Base-by-base conservation (phyloP, 2,113 vertebrate genomes). In the Microcebus tavaratra region DNA sequence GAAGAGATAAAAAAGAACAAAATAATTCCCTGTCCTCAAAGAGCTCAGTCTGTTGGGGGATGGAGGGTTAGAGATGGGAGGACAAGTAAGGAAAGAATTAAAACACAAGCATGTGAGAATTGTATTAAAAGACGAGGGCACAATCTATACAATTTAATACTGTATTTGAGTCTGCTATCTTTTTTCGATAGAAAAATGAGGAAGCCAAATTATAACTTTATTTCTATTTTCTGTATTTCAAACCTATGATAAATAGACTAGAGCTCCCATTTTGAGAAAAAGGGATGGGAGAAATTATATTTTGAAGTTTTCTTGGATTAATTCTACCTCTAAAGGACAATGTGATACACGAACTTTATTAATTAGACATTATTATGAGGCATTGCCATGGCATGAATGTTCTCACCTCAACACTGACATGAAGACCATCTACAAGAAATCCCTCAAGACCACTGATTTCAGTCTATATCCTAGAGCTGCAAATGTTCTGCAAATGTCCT, bases 161-260 rank as follows among this genome's bases (percentile, higher is more conserved):
- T 34, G 53, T 39, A 23, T 94, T 79, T 75, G 36, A 39, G 48
- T 78, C 36, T 67, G 72, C 23, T 68, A 17, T 42, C 7, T 87
- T 75, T 86, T 68, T 68, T 42, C 8, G 91, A n/a, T 57, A 61
- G 39, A 45, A 86, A 94, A 78, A 82, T 36, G 15, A 85, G 23
- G 14, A 90, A 72, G 53, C 11, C 17, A 91, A 90, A 73, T 80
- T 63, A 50, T 36, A 80, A 45, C 20, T 92, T 65, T n/a, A 72
- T 70, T 94, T 89, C 94, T 81, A 67, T 79, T 91, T 59, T 94
- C 61, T 73, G 14, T 59, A 80, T 79, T 90, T 81, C 42, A 90
- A 42, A 90, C 2, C 3, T 61, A 25, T 82, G 50, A 78, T 39
- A 82, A 76, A 55, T 83, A 83, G 63, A 75, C 5, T 59, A 23